Conservation (phyloP, 2,113 vertebrate genomes). For the Muntiacus reevesi region DNA sequence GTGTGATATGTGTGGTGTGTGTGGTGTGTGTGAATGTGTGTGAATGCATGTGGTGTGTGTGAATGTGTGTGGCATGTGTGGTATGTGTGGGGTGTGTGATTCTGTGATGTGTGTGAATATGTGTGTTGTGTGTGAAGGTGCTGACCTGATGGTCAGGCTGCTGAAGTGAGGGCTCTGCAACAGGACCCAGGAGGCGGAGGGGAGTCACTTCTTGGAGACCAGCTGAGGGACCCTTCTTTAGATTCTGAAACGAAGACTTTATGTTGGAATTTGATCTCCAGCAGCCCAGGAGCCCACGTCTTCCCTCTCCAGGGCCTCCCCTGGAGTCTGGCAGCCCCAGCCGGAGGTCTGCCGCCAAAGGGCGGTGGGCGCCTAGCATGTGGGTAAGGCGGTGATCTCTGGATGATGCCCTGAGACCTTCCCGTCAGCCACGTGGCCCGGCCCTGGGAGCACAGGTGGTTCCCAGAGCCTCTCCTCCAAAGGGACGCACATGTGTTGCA, state of each 20-base stretch:
- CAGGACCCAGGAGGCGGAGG: accelerated
- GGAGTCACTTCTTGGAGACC: neutral
- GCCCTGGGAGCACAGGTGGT: neutral
- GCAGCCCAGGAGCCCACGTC: neutral
- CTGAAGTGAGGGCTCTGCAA: accelerated
- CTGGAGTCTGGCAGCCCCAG: neutral
- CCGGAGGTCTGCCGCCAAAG: neutral
- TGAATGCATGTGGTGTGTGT: no score
- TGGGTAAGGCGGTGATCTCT: neutral
- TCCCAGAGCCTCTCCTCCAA: accelerated
- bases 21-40: neutral
- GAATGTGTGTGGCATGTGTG: no score
- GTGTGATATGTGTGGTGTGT: neutral
- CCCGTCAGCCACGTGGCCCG: accelerated
- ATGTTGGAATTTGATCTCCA: neutral
- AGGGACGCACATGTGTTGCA: accelerated
- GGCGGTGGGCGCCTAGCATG: accelerated
- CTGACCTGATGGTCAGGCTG: neutral
- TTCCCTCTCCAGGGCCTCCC: neutral
- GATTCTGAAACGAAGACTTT: neutral
- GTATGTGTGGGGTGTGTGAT: no score
- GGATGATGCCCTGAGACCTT: neutral
- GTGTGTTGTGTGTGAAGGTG: neutral
- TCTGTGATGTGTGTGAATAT: neutral
- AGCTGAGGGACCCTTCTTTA: neutral